Base-by-base conservation (phyloP, 53 echinoderm and acorn worm genomes). In the Actinopyga echinites region DNA sequence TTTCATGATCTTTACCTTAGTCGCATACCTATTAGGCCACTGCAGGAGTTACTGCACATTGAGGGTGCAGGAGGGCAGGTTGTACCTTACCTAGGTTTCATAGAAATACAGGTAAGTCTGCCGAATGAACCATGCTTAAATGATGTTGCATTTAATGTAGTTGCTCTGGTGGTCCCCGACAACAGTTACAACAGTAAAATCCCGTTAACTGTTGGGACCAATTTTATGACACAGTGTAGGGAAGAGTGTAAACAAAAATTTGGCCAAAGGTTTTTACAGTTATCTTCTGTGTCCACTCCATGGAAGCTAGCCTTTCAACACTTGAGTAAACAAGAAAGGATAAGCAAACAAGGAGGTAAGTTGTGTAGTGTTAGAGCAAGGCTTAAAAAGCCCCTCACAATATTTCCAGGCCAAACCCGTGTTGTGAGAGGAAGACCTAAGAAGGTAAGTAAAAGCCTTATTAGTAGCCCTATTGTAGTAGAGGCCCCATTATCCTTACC, bases 1-100 rank as follows among this genome's bases (percentile, higher is more conserved):
- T 83, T 65, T 19, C 20, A 66, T 44, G 43, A 65, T 13, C 9
- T 22, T 15, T 44, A 83, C 43, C 66, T 83, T 40, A 64, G 45
- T 42, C 20, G 30, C 3, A 40, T 26, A 29, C 65, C 42, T 0
- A 24, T 83, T 22, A 34, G 59, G 30, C 45, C 63, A 17, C 21
- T 83, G 28, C 19, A 65, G 4, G 66, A 65, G 22, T n/a, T 64
- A 24, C 30, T 83, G 19, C n/a, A 44, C 26, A 25, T 83, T 4
- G 83, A 83, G 21, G 83, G 64, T 0, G 83, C 83, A 56, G 53
- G 53, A 2, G 84, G 84, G 4, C 84, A 84, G 84, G 22, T 22
- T 8, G 71, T 71, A 3, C 71, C 84, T 32, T 71, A 32, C 36
- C 22, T 69, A 53, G 84, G 84, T 24, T 84, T 53, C 22, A n/a